A percentile compares a stretch with the other conserved stretches of the same genome.
These are phyloP conservation scores for Cirrhinus mrigala DNA, from an alignment of 2,797 vertebrate genomes.

Conservation along the genomic window DNA sequence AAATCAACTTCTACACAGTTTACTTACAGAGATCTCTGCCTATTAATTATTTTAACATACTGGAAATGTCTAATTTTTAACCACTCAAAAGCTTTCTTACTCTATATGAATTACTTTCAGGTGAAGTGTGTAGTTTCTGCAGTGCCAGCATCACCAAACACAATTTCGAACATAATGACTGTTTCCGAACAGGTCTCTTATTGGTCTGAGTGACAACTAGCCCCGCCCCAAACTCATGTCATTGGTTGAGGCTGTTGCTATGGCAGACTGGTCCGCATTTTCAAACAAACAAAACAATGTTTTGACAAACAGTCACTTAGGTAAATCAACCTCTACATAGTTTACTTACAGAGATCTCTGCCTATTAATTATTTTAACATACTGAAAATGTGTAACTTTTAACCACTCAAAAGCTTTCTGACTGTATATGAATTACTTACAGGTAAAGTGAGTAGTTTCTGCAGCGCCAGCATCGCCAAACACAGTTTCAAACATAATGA, in stretches of 20 bases:
- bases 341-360: neutral
- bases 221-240: neutral
- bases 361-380: neutral
- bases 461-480: neutral
- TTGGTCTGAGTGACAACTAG: neutral
- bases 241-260: neutral
- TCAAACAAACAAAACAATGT: neutral
- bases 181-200: neutral
- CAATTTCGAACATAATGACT: neutral
- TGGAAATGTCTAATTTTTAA: neutral
- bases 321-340: neutral
- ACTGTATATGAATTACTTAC: neutral
- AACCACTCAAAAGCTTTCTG: neutral
- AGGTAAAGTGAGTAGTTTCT: neutral
- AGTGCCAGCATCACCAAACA: neutral
- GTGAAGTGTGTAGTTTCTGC: neutral
- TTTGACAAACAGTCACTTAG: neutral
- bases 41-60: neutral
- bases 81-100: neutral
- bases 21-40: neutral
- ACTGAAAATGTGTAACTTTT: neutral
- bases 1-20: neutral
- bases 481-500: neutral
- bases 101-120: neutral
- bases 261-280: neutral